Base-by-base conservation (phyloP, 2,113 vertebrate species). In the Pithys albifrons region DNA sequence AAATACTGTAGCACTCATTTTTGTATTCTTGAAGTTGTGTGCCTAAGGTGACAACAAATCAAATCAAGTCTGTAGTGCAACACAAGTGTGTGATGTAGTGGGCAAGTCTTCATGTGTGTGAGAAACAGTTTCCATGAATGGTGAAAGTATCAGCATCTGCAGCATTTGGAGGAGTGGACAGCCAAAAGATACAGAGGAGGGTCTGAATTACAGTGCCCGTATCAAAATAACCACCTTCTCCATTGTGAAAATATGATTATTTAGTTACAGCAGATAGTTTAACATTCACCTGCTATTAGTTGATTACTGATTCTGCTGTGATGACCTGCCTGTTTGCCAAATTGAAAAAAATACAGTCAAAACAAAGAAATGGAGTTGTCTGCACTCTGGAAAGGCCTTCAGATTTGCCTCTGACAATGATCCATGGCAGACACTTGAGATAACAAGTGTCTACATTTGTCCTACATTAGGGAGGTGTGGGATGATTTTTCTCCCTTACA, bases 371-470 rank as follows among this genome's bases (percentile, higher is more conserved):
- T 69, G 14, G 24, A 67, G 43, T 57, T 94, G 61, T 78, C 73
- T 89, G 48, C 27, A 24, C 48, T 61, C 43, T 39, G 33, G 71
- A 48, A 87, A n/a, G 57, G 70, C 64, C 66, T 84, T 94, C 3
- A 67, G 65, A 88, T 88, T 89, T 88, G 48, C 75, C 62, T 74
- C 43, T 89, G 70, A 89, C 80, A 64, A 35, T 67, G 84, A 93
- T 89, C 84, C 35, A 39, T 74, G 57, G 51, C 80, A 85, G 69
- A 89, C 57, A 89, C 55, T 81, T 78, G 69, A 81, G 72, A 87
- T 93, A 95, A 86, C 58, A 84, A 84, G 46, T 41, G 29, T 77
- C 80, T 89, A 54, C 73, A 51, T 93, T 91, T 96, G 67, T 89
- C 86, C 89, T 94, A 14, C 54, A 23, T 78, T 87, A 91, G 51